A percentile compares a stretch with the other conserved stretches of the same genome.
Evolutionary conservation across 2,797 vertebrate species (phyloP).

Genomic region (Lepidocolaptes lacrymiger): DNA sequence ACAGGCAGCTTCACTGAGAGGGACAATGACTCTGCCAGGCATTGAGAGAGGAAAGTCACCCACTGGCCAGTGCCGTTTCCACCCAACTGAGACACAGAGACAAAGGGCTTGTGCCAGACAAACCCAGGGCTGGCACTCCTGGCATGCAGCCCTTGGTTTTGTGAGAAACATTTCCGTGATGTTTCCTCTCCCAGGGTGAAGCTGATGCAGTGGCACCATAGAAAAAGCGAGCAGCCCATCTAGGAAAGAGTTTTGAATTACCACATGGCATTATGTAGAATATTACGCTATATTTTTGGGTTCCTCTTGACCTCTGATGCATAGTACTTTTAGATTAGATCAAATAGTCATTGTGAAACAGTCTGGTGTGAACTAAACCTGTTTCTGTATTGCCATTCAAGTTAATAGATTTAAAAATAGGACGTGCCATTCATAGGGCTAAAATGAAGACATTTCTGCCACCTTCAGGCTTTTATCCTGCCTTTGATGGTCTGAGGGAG

Average conservation of each 20-base stretch:
- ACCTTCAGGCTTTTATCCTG: neutral
- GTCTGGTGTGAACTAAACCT: neutral
- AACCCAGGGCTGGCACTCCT: neutral
- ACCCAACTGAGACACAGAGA: neutral
- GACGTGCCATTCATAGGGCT: neutral
- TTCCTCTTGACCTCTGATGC: neutral
- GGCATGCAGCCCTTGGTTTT: neutral
- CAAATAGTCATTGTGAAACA: neutral
- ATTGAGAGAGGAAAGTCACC: neutral
- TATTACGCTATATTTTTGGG: rapidly evolving
- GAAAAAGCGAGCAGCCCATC: neutral
- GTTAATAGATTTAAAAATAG: neutral
- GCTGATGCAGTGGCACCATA: neutral
- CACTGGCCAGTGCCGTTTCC: neutral
- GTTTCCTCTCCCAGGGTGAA: neutral
- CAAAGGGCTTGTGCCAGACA: neutral
- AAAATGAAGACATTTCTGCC: neutral
- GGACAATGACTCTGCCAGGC: neutral
- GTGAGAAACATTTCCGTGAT: neutral
- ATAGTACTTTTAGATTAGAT: neutral
- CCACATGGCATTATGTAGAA: neutral
- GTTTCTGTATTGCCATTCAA: neutral
- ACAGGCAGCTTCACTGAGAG: neutral
- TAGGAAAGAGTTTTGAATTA: neutral
- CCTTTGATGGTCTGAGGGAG: neutral